These are phyloP conservation scores for Morpho achilles DNA, from an alignment of 2,888 invertebrate species.

Conservation along the genomic window DNA sequence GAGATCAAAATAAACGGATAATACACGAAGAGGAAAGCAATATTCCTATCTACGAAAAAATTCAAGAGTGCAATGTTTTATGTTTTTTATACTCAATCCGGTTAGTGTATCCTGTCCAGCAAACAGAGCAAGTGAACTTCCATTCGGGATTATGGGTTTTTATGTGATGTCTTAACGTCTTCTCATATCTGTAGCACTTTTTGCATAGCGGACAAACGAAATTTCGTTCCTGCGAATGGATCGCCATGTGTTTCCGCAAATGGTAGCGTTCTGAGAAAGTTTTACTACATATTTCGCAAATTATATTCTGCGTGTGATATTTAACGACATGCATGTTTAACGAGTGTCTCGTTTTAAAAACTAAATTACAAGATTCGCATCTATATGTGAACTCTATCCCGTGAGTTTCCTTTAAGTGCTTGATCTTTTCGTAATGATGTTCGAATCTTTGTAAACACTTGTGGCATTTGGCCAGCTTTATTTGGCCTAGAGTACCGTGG, in stretches of 20 bases:
- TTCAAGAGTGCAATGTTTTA: slow-evolving; percentile 1
- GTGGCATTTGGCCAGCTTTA: slow-evolving; percentile 29
- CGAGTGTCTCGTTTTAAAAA: slow-evolving; percentile 26
- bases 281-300: slow-evolving; percentile 31
- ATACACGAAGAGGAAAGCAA: too few relatives aligned
- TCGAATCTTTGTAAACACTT: slow-evolving; percentile 29
- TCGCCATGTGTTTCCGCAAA: slow-evolving; percentile 34
- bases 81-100: slow-evolving; percentile 30
- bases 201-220: slow-evolving; percentile 37
- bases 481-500: slow-evolving; percentile 22
- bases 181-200: slow-evolving; percentile 36
- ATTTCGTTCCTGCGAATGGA: slow-evolving; percentile 33
- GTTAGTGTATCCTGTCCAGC: slow-evolving; percentile 27
- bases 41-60: too few relatives aligned
- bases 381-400: slow-evolving; percentile 24
- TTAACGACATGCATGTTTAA: slow-evolving; percentile 28
- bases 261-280: slow-evolving; percentile 29
- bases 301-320: slow-evolving; percentile 28
- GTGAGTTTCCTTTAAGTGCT: slow-evolving; percentile 28
- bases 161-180: slow-evolving; percentile 40
- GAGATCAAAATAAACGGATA: too few relatives aligned
- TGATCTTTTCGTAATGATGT: slow-evolving; percentile 31
- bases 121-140: slow-evolving; percentile 30
- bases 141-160: slow-evolving; percentile 35
- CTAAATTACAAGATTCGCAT: slow-evolving; percentile 24